phyloP scores from a whole-genome alignment of 2,113 vertebrate genomes.

The Centropus unirufus region DNA sequence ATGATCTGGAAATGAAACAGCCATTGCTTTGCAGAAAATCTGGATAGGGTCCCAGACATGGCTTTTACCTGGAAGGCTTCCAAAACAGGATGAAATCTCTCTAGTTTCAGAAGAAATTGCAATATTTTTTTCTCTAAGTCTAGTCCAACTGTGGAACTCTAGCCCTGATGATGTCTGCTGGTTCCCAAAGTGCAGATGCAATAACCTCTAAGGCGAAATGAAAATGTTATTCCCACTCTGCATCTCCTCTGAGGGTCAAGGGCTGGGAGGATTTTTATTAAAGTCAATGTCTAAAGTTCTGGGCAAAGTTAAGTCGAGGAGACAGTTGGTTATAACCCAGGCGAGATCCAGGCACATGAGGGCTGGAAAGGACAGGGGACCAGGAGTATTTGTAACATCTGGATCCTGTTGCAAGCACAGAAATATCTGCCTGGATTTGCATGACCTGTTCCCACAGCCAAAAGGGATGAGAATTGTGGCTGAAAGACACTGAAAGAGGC shows the following conservation, averaged over 20 bases:
- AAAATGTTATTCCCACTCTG: background rate
- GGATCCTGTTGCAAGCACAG: slow-evolving; percentile 33
- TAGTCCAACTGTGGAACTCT: slow-evolving; percentile 42
- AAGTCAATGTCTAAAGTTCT: slow-evolving; percentile 11
- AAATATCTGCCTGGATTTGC: background rate
- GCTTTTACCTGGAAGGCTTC: slow-evolving; percentile 67
- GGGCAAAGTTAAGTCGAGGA: background rate
- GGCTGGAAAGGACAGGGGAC: background rate
- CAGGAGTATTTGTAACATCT: slow-evolving; percentile 35
- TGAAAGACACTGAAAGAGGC: background rate
- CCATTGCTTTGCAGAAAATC: slow-evolving; percentile 61
- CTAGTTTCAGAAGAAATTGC: slow-evolving; percentile 62
- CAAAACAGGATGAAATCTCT: slow-evolving; percentile 60
- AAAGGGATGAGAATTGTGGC: slow-evolving; percentile 3
- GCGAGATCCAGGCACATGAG: background rate
- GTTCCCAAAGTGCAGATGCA: slow-evolving; percentile 19
- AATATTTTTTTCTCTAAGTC: slow-evolving; percentile 40
- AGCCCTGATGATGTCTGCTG: background rate
- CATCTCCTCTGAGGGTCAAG: background rate
- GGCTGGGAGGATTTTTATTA: slow-evolving; percentile 22
- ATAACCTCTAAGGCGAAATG: slow-evolving; percentile 34
- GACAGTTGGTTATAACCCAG: slow-evolving; percentile 15
- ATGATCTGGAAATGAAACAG: slow-evolving; percentile 65
- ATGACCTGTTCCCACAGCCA: background rate
- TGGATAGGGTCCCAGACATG: slow-evolving; percentile 66